Evolutionary conservation across 37 sponge, comb jelly and placozoan species (phyloP), one percentile per base, ranked within the genome.

Genomic region (Agelas oroides): DNA sequence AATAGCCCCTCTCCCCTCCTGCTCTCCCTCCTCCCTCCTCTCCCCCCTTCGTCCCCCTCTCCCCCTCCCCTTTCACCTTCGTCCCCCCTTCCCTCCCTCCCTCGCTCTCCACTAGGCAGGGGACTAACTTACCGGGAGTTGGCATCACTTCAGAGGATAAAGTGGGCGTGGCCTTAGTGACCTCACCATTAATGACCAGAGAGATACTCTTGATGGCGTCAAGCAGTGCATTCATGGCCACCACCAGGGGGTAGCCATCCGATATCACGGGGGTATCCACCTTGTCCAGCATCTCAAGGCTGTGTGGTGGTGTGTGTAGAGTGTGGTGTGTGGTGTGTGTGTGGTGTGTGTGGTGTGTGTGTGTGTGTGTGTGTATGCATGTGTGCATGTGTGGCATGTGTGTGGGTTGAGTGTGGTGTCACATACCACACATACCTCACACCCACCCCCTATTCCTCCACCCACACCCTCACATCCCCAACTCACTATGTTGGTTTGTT

Each of bases 231-330:
- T 81, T 85, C 66, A 90, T 75, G 35, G 91, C 87, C 0, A 96
- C 87, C 19, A 89, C 89, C 32, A 97, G 88, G 5, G 92, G 76
- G 63, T 94, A 94, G n/a, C 92, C 90, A 28, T 96, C 94, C 0
- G 69, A 62, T 13, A 84, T 87, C 25, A 53, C 53, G 0, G 95
- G 92, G 0, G 91, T 79, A 40, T 97, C 97, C 16, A 53, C 33
- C 77, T 92, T 97, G 60, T 97, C 97, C 72, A 97, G 72, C 88
- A 92, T 92, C 53, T 89, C 88, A 24, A 97, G 67, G 35, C 97
- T 97, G 78, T 55, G 76, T 58, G 36, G 21, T 28, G 2, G 25
- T 66, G 67, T 27, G 67, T 25, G 67, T 66, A 30, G 12, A 32
- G 67, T 66, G 30, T 66, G 70, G 67, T 66, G 30, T 66, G 67